Percentiles rank a stretch among this genome's conserved stretches.
Evolutionary conservation across 2,888 invertebrate genomes (phyloP).

Genomic region (Conomelus anceps): DNA sequence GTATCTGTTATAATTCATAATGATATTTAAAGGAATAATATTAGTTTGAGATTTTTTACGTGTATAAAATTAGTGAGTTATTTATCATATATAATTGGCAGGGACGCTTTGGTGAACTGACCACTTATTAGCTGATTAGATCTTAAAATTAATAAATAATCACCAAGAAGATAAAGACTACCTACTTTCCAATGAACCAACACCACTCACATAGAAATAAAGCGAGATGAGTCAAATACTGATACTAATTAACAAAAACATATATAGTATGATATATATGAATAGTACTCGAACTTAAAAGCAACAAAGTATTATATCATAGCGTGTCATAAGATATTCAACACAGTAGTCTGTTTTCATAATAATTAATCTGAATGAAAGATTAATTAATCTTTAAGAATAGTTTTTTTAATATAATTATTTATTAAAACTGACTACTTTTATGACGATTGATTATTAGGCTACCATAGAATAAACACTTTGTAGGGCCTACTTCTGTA

Average conservation of each 20-base stretch:
- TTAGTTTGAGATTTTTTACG: neutral
- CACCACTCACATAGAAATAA: too few species aligned
- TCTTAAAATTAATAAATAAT: neutral
- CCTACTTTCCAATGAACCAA: too few species aligned
- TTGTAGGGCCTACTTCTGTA: too few species aligned
- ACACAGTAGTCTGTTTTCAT: neutral
- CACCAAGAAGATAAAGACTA: neutral
- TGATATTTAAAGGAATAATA: neutral
- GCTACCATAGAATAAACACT: neutral
- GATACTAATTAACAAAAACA: too few species aligned
- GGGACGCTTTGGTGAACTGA: neutral
- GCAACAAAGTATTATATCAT: too few species aligned
- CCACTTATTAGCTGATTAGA: neutral
- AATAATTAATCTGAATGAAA: neutral
- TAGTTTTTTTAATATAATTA: neutral
- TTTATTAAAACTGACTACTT: neutral
- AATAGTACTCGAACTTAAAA: too few species aligned
- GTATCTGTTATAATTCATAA: neutral
- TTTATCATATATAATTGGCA: neutral
- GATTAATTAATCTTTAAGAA: neutral
- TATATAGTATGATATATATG: too few species aligned
- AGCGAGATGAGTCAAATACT: too few species aligned
- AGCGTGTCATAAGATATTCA: too few species aligned
- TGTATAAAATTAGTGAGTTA: neutral
- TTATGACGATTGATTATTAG: neutral